Base-by-base conservation (phyloP, 2,888 invertebrate genomes). In the Mamestra brassicae region DNA sequence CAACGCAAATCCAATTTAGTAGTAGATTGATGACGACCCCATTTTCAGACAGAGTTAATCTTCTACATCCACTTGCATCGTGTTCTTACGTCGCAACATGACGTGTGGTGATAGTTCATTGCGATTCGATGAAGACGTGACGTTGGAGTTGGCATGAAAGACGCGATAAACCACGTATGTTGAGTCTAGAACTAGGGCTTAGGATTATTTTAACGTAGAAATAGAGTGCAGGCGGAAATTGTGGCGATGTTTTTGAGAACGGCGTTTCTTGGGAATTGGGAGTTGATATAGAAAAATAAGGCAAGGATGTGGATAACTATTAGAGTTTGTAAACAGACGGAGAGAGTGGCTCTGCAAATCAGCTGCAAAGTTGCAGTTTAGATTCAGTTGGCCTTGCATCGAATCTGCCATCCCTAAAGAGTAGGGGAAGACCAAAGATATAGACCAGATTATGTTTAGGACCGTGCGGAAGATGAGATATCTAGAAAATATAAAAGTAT, bases 141-240 rank as follows among this genome's bases (percentile, higher is more conserved):
- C 85, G 76, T 69, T 17, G 7, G 0, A 4, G 2, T 71, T 72
- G 71, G 85, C 63, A 77, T 60, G 60, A 11, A 13, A 17, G 52
- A 42, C 17, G 36, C n/a, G 72, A 70, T 72, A 69, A 47, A 66
- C n/a, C 57, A 42, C 50, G 60, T 72, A 54, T 64, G 63, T 74
- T 75, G 47, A 60, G 45, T 13, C 50, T 26, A 69, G 65, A 73
- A 45, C 26, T 62, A 62, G 62, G 45, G 26, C 68, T 10, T 71
- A 55, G n/a, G 26, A 5, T 61, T 34, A 58, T 62, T 65, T 47
- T 54, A 4, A 50, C 17, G 5, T n/a, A 11, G 26, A 34, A 15
- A 26, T 5, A 34, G 15, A 13, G 47, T 42, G 2, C 8, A 15
- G 5, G 15, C 15, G 47, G 17, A 65, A 17, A 7, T 47, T 38